Evolutionary conservation across 2,797 vertebrate genomes (phyloP).

Genomic region (Megaceryle alcyon): DNA sequence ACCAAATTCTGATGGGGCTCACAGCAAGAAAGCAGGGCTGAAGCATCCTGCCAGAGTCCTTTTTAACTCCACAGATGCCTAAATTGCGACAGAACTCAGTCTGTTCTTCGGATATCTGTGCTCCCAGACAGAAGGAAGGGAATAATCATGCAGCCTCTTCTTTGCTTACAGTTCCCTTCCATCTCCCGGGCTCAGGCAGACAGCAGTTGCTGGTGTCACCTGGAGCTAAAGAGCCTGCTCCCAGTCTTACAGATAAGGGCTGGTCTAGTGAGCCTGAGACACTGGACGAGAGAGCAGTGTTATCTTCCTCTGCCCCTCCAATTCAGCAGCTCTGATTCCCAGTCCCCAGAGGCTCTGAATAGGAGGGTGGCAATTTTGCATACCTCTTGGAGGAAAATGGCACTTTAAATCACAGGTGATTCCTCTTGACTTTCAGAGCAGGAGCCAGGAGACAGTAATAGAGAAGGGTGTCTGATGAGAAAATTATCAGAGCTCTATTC

Average conservation of each 20-base stretch:
- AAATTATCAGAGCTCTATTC: conserved; percentile 44
- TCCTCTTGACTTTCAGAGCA: conserved; percentile 68
- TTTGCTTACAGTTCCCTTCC: not conserved
- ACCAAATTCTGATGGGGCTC: not conserved
- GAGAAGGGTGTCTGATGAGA: conserved; percentile 37
- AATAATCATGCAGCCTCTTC: not conserved
- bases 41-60: not conserved
- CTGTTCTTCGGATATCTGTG: not conserved
- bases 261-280: not conserved
- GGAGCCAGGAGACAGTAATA: conserved; percentile 14
- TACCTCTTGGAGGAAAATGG: not conserved
- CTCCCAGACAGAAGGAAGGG: not conserved
- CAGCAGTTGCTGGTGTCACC: not conserved
- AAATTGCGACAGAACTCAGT: not conserved
- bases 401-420: conserved; percentile 64
- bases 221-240: not conserved
- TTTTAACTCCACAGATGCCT: not conserved
- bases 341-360: not conserved
- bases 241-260: not conserved
- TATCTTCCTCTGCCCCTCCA: not conserved
- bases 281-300: not conserved
- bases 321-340: conserved; percentile 15
- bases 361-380: conserved; percentile 33
- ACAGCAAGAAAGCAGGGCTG: not conserved
- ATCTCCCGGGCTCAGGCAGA: not conserved